Conservation (phyloP, 92 coral and sea anemone species). For the Isaurus tuberculatus region DNA sequence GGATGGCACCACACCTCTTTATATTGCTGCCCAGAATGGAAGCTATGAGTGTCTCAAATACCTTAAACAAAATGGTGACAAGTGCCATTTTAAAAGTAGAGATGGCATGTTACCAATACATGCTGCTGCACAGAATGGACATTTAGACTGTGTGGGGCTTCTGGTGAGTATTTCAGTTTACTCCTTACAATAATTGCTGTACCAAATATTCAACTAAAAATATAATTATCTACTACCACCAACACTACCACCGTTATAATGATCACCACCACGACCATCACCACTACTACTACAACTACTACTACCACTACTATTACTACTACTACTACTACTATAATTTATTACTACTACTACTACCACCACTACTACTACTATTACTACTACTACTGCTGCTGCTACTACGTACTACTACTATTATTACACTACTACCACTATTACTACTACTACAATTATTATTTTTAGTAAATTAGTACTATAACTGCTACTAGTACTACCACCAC, state of each 20-base stretch:
- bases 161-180: conserved; percentile 59
- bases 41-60: conserved; percentile 76
- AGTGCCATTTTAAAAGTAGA: conserved; percentile 69
- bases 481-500: too few species aligned
- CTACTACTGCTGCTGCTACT: too few species aligned
- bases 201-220: background rate
- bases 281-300: too few species aligned
- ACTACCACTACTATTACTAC: too few species aligned
- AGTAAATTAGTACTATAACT: too few species aligned
- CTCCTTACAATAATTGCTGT: background rate
- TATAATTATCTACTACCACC: background rate
- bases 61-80: conserved; percentile 81
- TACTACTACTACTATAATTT: too few species aligned
- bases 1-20: conserved; percentile 85
- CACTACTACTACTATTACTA: too few species aligned
- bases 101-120: conserved; percentile 91
- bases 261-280: background rate
- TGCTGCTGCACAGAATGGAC: conserved; percentile 93
- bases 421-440: too few species aligned
- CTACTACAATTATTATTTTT: too few species aligned
- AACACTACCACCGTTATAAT: background rate
- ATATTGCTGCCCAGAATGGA: conserved; percentile 83
- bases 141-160: conserved; percentile 82
- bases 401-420: too few species aligned
- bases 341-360: too few species aligned